Evolutionary conservation across 2,113 vertebrate species (phyloP).

Genomic region (Clarias gariepinus): DNA sequence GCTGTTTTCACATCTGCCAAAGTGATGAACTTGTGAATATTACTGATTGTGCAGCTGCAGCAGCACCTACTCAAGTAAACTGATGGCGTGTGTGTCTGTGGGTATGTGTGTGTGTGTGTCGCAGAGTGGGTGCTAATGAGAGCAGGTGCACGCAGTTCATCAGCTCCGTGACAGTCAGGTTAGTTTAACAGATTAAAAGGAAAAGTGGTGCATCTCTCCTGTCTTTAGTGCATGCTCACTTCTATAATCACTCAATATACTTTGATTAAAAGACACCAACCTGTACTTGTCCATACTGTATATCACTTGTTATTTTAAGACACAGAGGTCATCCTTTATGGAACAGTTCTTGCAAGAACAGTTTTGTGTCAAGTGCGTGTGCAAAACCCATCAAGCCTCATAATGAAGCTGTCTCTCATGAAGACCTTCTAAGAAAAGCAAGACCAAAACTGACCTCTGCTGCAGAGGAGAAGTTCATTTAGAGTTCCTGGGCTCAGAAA

Average conservation of each 20-base stretch:
- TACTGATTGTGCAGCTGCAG: conserved; percentile 34
- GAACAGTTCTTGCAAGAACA: no score
- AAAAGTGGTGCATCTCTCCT: conserved; percentile 15
- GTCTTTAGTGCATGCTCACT: not conserved
- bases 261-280: not conserved
- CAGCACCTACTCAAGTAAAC: not conserved
- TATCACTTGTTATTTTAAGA: no score
- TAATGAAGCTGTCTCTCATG: no score
- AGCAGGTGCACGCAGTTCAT: conserved; percentile 21
- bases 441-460: no score
- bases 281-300: no score
- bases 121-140: conserved; percentile 41
- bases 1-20: not conserved
- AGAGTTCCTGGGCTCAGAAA: no score
- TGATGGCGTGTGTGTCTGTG: conserved; percentile 1
- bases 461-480: no score
- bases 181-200: conserved; percentile 8
- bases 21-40: conserved; percentile 20
- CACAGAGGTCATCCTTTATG: no score
- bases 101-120: conserved; percentile 16
- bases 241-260: not conserved
- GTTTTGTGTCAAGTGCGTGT: no score
- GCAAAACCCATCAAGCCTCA: no score
- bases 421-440: no score
- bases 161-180: conserved; percentile 4